Base-by-base conservation (phyloP, 1,140 invertebrate genomes). In the Atta texana region DNA sequence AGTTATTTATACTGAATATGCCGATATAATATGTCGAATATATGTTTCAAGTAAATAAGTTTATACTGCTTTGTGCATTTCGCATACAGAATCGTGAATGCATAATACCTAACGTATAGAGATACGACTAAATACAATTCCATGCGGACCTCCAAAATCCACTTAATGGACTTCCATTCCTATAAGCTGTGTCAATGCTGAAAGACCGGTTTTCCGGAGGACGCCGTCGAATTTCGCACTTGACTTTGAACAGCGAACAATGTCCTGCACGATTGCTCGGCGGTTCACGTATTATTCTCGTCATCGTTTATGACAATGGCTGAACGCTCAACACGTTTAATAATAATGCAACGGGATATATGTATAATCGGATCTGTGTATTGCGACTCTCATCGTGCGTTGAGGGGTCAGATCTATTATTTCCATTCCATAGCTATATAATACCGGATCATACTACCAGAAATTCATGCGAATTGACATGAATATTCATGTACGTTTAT, bases 121-220 rank as follows among this genome's bases (percentile, higher is more conserved):
- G 18, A 77, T 77, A 87, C 57, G 28, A 14, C 12, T 34, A 85
- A 87, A 87, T 88, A 49, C 75, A 69, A 78, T 88, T 88, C 24
- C 34, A 14, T 31, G 24, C 14, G 24, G 10, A 44, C 24, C 72
- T 76, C 51, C 68, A 24, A 57, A 14, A 34, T n/a, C n/a, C n/a
- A n/a, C 8, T 16, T 82, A 90, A 91, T 86, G 78, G 63, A 86
- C 86, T 88, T 57, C 66, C 81, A 61, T 90, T 76, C 16, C 44
- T 81, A 31, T 81, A 85, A 34, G n/a, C 53, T 34, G 14, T 31
- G 28, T 75, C 21, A 16, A 3, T 21, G 21, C 34, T 24, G 53
- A 61, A 81, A 82, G 66, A 82, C 34, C 39, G 16, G 12, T 10
- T 31, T 59, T 72, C 21, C 18, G 31, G 10, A 66, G 61, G 7